Conservation (phyloP, 1,140 invertebrate genomes). For the Hycleus phaleratus region DNA sequence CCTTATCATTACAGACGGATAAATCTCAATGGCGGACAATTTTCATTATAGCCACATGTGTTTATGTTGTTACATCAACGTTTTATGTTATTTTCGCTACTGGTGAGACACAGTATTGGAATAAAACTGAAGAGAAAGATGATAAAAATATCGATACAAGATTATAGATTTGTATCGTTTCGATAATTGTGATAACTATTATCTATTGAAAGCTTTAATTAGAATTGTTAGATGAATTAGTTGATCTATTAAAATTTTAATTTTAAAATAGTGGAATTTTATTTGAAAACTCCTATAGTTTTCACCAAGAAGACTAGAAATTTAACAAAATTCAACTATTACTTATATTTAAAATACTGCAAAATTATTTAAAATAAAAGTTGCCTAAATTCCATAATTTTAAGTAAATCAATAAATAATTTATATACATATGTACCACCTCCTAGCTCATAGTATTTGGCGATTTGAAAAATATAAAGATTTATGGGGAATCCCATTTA, state of each 20-base stretch:
- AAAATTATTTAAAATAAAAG: no score
- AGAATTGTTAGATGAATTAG: neutral
- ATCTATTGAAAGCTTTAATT: neutral
- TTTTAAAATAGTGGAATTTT: no score
- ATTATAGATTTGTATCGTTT: neutral
- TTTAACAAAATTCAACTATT: no score
- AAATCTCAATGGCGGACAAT: slow-evolving; percentile 24
- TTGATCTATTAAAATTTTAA: no score
- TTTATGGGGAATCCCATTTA: no score
- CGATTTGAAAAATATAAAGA: slow-evolving; percentile 1
- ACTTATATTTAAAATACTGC: no score
- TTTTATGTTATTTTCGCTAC: slow-evolving; percentile 26
- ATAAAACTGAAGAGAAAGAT: slow-evolving; percentile 3
- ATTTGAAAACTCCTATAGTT: no score
- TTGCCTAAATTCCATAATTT: no score
- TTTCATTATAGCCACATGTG: slow-evolving; percentile 22
- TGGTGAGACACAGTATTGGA: slow-evolving; percentile 29
- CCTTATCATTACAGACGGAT: neutral
- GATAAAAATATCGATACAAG: neutral
- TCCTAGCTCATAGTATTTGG: no score
- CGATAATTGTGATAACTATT: neutral
- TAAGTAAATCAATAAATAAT: no score
- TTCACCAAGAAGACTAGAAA: no score
- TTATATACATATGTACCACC: no score
- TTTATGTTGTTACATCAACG: slow-evolving; percentile 24